Conservation (phyloP, 1,140 invertebrate genomes). For the Dufourea novaeangliae region DNA sequence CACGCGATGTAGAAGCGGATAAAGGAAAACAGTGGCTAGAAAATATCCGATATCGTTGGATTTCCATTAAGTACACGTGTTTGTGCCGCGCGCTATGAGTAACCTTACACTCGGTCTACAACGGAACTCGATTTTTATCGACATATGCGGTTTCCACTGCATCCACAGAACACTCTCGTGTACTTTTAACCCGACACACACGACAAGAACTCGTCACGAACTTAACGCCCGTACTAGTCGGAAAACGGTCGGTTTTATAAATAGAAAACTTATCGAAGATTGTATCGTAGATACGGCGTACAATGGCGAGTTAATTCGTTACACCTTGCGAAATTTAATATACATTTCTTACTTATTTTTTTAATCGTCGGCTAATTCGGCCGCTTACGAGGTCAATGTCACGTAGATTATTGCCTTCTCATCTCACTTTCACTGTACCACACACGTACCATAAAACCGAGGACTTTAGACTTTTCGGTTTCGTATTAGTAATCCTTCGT, state of each 20-base stretch:
- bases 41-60: conserved; percentile 19
- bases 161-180: conserved; percentile 9
- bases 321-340: neutral
- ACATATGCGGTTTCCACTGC: conserved; percentile 24
- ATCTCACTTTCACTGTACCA: conserved; percentile 30
- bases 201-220: neutral
- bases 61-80: conserved; percentile 26
- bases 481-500: too few relatives aligned
- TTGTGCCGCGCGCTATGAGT: conserved; percentile 1
- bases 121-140: conserved; percentile 27
- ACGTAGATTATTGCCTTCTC: conserved; percentile 14
- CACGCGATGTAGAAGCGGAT: too few relatives aligned
- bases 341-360: neutral
- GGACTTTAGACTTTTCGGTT: neutral
- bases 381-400: conserved; percentile 23
- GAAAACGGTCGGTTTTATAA: neutral
- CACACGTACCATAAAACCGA: neutral
- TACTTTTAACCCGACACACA: neutral
- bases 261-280: neutral
- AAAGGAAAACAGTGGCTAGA: conserved; percentile 4
- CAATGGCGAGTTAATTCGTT: neutral
- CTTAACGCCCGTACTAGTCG: neutral
- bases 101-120: conserved; percentile 29
- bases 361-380: neutral
- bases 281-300: neutral